These are phyloP conservation scores for Etia nguti DNA, from an alignment of 2,113 vertebrate species.

Conservation along the genomic window DNA sequence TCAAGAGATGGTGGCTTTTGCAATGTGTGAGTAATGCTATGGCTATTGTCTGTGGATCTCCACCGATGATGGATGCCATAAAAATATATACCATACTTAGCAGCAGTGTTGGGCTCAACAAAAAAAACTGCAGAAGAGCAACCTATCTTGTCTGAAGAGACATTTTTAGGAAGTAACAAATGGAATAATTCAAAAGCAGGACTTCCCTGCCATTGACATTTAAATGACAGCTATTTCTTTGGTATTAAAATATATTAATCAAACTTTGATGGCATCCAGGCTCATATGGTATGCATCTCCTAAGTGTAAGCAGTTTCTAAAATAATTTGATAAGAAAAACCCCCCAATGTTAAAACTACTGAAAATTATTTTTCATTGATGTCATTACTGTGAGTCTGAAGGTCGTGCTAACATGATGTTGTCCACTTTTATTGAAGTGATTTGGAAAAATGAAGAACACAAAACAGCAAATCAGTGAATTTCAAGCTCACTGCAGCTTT, in stretches of 20 bases:
- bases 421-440: not conserved
- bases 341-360: not conserved
- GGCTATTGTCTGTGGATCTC: conserved; percentile 54
- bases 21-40: conserved; percentile 50
- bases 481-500: not conserved
- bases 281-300: not conserved
- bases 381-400: not conserved
- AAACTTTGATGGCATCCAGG: not conserved
- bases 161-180: conserved; percentile 28
- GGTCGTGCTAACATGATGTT: not conserved
- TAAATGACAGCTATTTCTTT: not conserved
- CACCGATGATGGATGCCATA: conserved; percentile 55
- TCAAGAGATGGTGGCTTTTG: conserved; percentile 55
- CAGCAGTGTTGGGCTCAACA: not conserved
- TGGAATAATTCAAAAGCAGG: not conserved
- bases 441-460: not conserved
- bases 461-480: not conserved
- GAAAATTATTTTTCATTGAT: not conserved
- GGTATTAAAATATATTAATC: not conserved
- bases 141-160: conserved; percentile 23
- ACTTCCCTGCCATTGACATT: not conserved
- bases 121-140: not conserved
- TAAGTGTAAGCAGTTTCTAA: not conserved
- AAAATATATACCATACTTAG: conserved; percentile 55
- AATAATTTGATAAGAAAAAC: not conserved